A percentile compares a stretch with the other conserved stretches of the same genome.
These are phyloP conservation scores for Egretta garzetta DNA, from an alignment of 2,113 vertebrate species.

Conservation along the genomic window DNA sequence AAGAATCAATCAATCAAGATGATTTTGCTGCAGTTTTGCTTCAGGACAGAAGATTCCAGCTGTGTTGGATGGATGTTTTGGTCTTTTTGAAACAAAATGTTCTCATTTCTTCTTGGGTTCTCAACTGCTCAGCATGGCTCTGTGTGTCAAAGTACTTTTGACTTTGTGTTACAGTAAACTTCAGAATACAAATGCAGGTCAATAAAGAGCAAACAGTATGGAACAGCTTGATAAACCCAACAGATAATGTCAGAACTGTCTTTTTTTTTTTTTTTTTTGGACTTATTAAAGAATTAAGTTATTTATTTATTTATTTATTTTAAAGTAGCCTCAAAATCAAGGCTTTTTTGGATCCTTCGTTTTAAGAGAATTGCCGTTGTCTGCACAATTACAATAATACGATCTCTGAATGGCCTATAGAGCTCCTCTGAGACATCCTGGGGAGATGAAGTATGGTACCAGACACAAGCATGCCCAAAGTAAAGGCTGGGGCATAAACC, in stretches of 20 bases:
- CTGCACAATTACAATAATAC: not conserved
- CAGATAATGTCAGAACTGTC: not conserved
- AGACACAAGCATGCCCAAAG: not conserved
- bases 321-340: not conserved
- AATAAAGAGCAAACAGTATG: not conserved
- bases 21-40: not conserved
- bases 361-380: not conserved
- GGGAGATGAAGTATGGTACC: not conserved
- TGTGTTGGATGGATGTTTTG: not conserved
- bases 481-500: not conserved
- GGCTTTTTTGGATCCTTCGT: not conserved
- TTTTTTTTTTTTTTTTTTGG: not conserved
- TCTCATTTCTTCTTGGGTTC: not conserved
- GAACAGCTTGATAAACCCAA: not conserved
- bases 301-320: not conserved
- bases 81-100: rapidly evolving
- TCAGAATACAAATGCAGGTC: not conserved
- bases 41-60: not conserved
- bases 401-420: not conserved
- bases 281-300: not conserved
- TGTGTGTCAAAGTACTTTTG: not conserved
- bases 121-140: not conserved
- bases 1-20: not conserved
- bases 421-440: not conserved
- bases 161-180: not conserved